A percentile compares a stretch with the other conserved stretches of the same genome.
phyloP scores from a whole-genome alignment of 92 coral and sea anemone genomes.

The Montipora capitata region DNA sequence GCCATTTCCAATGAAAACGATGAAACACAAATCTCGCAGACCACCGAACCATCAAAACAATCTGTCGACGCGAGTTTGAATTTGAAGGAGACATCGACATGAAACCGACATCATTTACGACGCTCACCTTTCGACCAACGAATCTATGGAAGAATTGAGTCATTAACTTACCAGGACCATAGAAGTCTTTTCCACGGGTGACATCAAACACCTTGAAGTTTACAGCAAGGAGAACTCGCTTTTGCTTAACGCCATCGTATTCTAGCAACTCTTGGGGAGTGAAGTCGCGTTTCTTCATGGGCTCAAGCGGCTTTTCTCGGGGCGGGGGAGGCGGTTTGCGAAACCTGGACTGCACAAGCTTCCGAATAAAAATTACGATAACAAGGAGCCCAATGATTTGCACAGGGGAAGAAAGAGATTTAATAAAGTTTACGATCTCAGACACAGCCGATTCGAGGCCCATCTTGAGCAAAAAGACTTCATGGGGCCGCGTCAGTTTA shows the following conservation, averaged over 20 bases:
- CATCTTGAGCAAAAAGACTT: constrained; percentile 61
- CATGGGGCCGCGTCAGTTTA: constrained; percentile 9
- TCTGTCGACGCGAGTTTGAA: neutral
- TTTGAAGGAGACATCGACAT: neutral
- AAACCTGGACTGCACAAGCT: constrained; percentile 80
- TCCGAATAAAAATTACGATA: constrained; percentile 85
- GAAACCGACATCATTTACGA: neutral
- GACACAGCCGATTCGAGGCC: constrained; percentile 78
- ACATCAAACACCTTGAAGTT: constrained; percentile 98
- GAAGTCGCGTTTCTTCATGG: constrained; percentile 99
- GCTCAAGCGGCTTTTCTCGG: constrained; percentile 85
- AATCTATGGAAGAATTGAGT: neutral
- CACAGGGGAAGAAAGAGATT: constrained; percentile 94
- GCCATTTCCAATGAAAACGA: no score
- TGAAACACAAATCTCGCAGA: neutral
- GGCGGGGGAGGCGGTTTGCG: constrained; percentile 84
- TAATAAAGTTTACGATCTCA: constrained; percentile 81
- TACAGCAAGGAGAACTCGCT: constrained; percentile 93
- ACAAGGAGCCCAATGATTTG: constrained; percentile 89
- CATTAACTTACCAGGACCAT: constrained; percentile 92
- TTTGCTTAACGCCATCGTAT: constrained; percentile 92
- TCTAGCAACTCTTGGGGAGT: constrained; percentile 89
- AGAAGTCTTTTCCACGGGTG: constrained; percentile 97
- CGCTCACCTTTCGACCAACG: neutral
- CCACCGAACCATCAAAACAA: neutral